Evolutionary conservation across 2,888 invertebrate species (phyloP).

Genomic region (Rhyacophila evoluta): DNA sequence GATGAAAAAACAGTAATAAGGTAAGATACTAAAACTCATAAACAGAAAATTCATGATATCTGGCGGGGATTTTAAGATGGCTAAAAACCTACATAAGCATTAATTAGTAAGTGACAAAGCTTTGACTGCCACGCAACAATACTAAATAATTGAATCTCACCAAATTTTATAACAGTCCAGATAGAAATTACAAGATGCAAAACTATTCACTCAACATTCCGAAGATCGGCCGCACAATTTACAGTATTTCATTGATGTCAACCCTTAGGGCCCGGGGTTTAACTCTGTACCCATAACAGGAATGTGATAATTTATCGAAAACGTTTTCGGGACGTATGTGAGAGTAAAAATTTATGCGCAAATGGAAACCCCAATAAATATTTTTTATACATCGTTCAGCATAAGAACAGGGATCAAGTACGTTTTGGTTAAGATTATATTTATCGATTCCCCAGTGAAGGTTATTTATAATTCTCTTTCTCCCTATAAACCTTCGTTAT

Average conservation of each 20-base stretch:
- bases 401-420: background rate
- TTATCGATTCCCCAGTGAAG: too few relatives aligned
- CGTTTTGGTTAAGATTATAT: too few relatives aligned
- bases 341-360: constrained; percentile 13
- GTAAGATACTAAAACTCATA: too few relatives aligned
- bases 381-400: constrained; percentile 4
- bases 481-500: too few relatives aligned
- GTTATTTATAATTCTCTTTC: too few relatives aligned
- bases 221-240: background rate
- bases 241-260: constrained; percentile 15
- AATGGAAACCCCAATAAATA: constrained; percentile 21
- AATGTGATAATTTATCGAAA: constrained; percentile 24
- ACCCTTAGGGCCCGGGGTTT: background rate
- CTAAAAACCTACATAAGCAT: too few relatives aligned
- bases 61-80: too few relatives aligned
- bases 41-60: too few relatives aligned
- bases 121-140: too few relatives aligned
- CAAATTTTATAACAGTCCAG: background rate
- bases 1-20: too few relatives aligned
- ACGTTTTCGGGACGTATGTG: constrained; percentile 12
- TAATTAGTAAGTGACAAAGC: too few relatives aligned
- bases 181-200: background rate
- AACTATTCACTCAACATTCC: background rate
- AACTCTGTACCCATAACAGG: constrained; percentile 4
- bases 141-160: background rate